These are phyloP conservation scores for Malacoraja senta DNA, from an alignment of 2,797 vertebrate species.

Conservation along the genomic window DNA sequence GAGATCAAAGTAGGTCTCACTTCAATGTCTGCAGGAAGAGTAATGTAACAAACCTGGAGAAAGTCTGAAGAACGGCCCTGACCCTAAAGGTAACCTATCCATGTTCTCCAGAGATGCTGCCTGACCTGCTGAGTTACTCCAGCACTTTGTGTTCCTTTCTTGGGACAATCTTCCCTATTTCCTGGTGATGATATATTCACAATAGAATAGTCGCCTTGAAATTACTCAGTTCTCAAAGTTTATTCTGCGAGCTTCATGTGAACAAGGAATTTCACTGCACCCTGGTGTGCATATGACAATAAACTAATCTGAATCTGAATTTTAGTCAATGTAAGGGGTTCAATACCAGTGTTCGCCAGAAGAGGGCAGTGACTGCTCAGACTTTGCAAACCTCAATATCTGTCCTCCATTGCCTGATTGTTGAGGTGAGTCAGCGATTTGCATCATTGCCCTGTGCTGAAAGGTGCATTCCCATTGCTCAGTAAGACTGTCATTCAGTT, in stretches of 20 bases:
- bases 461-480: background rate
- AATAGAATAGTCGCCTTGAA: background rate
- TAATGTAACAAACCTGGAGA: background rate
- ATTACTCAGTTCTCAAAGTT: background rate
- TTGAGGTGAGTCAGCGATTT: background rate
- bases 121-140: no score
- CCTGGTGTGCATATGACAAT: no score
- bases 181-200: background rate
- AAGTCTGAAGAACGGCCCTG: background rate
- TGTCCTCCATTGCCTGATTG: background rate
- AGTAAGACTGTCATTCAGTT: background rate
- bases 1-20: background rate
- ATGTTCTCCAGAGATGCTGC: no score
- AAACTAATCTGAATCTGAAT: no score
- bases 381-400: background rate
- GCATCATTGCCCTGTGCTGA: background rate
- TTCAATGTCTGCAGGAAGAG: background rate
- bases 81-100: no score
- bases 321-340: background rate
- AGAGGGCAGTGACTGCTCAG: conserved; percentile 24
- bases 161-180: background rate
- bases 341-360: background rate
- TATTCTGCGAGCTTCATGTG: no score
- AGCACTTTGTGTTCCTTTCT: no score
- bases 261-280: no score